phyloP scores from a whole-genome alignment of 2,888 invertebrate species.

The Molorchus minor region DNA sequence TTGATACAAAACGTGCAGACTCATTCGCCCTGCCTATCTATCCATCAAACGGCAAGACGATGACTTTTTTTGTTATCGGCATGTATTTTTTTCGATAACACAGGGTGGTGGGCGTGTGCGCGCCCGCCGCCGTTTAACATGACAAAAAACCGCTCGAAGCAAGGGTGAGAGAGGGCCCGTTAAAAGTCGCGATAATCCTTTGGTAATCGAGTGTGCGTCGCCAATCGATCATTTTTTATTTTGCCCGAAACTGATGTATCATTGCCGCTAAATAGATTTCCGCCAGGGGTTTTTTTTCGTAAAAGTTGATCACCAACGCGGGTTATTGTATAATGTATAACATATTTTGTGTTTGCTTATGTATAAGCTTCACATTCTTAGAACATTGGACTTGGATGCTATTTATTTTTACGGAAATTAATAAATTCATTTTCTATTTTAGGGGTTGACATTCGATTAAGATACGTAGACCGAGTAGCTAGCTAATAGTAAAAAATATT shows the following conservation, averaged over 20 bases:
- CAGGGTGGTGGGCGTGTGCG: slow-evolving; percentile 55
- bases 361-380: no score
- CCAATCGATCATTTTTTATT: slow-evolving; percentile 63
- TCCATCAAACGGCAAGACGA: slow-evolving; percentile 5
- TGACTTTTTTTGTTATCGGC: slow-evolving; percentile 40
- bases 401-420: no score
- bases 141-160: slow-evolving; percentile 53
- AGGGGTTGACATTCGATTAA: no score
- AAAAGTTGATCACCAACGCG: no score
- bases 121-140: slow-evolving; percentile 54
- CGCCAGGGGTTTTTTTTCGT: slow-evolving; percentile 19
- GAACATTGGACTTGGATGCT: no score
- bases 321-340: no score
- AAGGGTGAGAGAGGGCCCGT: slow-evolving; percentile 44
- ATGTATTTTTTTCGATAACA: slow-evolving; percentile 46
- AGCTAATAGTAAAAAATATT: no score
- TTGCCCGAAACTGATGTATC: slow-evolving; percentile 60
- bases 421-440: no score
- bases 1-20: neutral
- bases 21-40: neutral
- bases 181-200: slow-evolving; percentile 59
- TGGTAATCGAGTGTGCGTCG: slow-evolving; percentile 61
- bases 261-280: slow-evolving; percentile 43
- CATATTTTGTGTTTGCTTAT: no score
- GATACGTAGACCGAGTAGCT: no score